phyloP scores from a whole-genome alignment of 2,797 vertebrate species.

The Gymnopithys bicolor region DNA sequence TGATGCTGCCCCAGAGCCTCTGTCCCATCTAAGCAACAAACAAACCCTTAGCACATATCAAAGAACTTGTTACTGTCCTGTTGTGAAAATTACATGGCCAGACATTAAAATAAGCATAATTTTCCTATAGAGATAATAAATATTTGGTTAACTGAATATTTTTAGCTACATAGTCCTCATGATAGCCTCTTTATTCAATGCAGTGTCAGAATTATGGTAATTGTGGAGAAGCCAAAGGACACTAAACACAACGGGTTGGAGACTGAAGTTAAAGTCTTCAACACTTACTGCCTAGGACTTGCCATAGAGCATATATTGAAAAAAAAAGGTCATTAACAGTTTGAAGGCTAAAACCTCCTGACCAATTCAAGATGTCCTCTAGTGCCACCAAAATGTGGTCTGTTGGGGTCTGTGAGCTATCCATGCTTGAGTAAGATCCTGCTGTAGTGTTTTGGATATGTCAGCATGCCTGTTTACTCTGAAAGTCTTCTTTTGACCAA shows the following conservation, averaged over 20 bases:
- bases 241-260: not conserved
- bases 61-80: not conserved
- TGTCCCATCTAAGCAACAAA: not conserved
- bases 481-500: not conserved
- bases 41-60: not conserved
- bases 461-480: not conserved
- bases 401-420: not conserved
- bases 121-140: constrained; percentile 24
- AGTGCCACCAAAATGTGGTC: not conserved
- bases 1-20: not conserved
- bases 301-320: not conserved
- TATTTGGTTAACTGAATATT: constrained; percentile 1
- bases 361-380: not conserved
- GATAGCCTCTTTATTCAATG: not conserved
- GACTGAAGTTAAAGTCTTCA: not conserved
- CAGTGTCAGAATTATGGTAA: not conserved
- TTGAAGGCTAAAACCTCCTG: not conserved
- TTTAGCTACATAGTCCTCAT: not conserved
- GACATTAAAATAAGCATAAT: constrained; percentile 6
- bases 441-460: not conserved
- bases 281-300: not conserved
- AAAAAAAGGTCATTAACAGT: not conserved
- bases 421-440: not conserved
- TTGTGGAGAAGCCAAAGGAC: not conserved
- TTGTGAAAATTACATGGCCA: constrained; percentile 5